phyloP scores from a whole-genome alignment of 2,797 vertebrate genomes.

The Cercopithecus mitis region DNA sequence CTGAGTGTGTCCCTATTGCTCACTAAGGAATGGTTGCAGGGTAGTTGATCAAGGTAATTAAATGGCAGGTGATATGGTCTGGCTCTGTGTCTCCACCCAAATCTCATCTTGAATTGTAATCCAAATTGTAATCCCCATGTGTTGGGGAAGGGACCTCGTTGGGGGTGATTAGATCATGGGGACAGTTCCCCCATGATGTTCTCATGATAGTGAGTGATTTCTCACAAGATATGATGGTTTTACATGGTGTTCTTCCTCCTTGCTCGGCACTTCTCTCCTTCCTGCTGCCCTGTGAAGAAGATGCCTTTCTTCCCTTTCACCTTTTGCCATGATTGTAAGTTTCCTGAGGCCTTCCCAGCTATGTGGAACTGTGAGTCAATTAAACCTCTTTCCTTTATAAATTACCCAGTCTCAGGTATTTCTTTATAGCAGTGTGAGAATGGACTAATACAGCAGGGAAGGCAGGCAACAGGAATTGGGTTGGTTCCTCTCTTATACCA shows the following conservation, averaged over 20 bases:
- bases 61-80: too few species aligned
- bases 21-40: too few species aligned
- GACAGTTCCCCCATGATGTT: neutral
- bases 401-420: neutral
- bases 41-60: too few species aligned
- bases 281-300: neutral
- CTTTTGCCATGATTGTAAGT: neutral
- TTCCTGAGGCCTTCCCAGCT: neutral
- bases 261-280: neutral
- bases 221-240: neutral
- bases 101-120: too few species aligned
- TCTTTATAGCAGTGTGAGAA: neutral
- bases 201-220: neutral
- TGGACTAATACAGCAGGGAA: neutral
- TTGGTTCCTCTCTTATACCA: neutral
- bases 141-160: neutral
- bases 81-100: too few species aligned
- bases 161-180: neutral
- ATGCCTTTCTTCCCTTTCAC: neutral
- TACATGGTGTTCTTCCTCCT: neutral
- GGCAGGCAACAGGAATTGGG: accelerated
- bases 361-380: neutral
- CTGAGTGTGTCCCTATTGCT: neutral
- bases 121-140: neutral
- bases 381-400: neutral